Evolutionary conservation across 1,140 invertebrate species (phyloP).

Genomic region (Popillia japonica): DNA sequence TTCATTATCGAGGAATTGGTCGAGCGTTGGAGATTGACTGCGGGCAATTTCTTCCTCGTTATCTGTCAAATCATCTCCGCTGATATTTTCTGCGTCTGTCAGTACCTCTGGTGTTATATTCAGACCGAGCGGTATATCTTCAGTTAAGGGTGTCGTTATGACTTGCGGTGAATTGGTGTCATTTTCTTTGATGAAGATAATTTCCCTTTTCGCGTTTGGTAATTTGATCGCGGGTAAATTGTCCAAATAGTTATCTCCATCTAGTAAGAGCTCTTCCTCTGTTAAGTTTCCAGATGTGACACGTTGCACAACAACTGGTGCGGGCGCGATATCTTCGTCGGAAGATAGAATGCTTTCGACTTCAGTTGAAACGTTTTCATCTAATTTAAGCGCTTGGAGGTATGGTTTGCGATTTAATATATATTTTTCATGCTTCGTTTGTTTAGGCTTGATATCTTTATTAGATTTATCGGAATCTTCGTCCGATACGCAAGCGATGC

Average conservation of each 20-base stretch:
- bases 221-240: slow-evolving; percentile 54
- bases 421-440: background rate
- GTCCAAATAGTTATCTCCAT: slow-evolving; percentile 35
- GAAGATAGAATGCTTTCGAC: slow-evolving; percentile 63
- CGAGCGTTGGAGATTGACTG: background rate
- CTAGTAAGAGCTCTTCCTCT: slow-evolving; percentile 40
- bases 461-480: background rate
- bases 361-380: slow-evolving; percentile 56
- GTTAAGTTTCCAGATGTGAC: slow-evolving; percentile 36
- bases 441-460: background rate
- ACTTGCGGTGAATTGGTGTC: slow-evolving; percentile 60
- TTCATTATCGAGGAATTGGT: background rate
- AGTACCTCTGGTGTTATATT: slow-evolving; percentile 43
- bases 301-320: background rate
- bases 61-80: slow-evolving; percentile 26
- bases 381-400: background rate
- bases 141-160: slow-evolving; percentile 61
- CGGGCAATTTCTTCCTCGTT: slow-evolving; percentile 15
- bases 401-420: background rate
- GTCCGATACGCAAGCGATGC: background rate
- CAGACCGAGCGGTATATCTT: slow-evolving; percentile 57
- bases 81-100: slow-evolving; percentile 54
- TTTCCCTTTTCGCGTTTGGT: slow-evolving; percentile 61
- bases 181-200: slow-evolving; percentile 63
- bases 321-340: slow-evolving; percentile 50